These are phyloP conservation scores for Oscheius myriophilus DNA, from an alignment of 2,888 invertebrate species.

Conservation along the genomic window DNA sequence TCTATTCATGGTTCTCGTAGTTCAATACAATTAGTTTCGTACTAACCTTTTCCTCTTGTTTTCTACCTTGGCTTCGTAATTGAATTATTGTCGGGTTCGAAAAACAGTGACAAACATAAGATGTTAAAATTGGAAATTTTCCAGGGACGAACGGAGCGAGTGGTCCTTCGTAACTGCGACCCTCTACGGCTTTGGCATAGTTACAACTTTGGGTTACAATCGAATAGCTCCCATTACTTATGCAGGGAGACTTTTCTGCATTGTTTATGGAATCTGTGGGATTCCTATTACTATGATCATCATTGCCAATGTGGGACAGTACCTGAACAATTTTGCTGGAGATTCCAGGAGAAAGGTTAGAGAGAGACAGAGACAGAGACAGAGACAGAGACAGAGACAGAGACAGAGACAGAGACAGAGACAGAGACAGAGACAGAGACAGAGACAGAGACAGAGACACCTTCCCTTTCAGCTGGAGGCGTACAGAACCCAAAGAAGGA, in stretches of 20 bases:
- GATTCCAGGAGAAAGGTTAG: slow-evolving; percentile 59
- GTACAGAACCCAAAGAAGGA: slow-evolving; percentile 56
- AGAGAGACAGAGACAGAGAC: neutral
- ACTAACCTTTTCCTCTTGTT: neutral
- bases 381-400: neutral
- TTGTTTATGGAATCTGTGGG: slow-evolving; percentile 67
- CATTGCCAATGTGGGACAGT: slow-evolving; percentile 70
- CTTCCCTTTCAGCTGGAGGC: slow-evolving; percentile 56
- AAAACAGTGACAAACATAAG: no score
- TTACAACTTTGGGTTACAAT: slow-evolving; percentile 69
- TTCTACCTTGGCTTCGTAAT: no score
- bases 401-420: neutral
- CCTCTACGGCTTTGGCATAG: slow-evolving; percentile 69
- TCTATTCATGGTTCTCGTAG: no score
- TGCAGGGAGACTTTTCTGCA: slow-evolving; percentile 67
- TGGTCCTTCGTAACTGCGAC: slow-evolving; percentile 69
- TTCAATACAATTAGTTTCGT: neutral
- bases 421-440: neutral
- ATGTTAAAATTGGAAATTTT: slow-evolving; percentile 2
- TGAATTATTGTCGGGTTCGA: no score
- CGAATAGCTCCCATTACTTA: slow-evolving; percentile 68
- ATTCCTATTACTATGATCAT: slow-evolving; percentile 70
- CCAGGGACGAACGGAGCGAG: slow-evolving; percentile 54
- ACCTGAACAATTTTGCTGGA: slow-evolving; percentile 67
- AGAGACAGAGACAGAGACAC: no score